These are phyloP conservation scores for Mirounga angustirostris DNA, from an alignment of 2,113 vertebrate species.

Conservation along the genomic window DNA sequence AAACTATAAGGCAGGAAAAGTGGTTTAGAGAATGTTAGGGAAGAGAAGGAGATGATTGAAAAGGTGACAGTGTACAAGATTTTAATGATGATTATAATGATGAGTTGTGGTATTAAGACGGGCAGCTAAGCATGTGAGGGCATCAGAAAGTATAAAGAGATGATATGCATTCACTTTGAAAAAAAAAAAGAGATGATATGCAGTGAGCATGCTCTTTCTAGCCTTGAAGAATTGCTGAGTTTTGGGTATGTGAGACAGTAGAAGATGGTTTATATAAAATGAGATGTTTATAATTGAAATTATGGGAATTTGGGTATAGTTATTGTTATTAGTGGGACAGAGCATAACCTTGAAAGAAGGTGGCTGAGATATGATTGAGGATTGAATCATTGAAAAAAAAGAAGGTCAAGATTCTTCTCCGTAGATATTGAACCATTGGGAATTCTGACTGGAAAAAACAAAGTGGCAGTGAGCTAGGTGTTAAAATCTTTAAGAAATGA, in stretches of 20 bases:
- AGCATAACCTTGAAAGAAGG: not conserved
- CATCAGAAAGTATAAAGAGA: not conserved
- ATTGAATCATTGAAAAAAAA: not conserved
- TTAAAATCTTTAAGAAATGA: constrained; percentile 2
- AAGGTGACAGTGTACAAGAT: not conserved
- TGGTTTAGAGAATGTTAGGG: not conserved
- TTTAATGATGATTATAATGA: not conserved
- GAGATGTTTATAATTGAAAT: not conserved
- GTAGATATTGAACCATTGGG: not conserved
- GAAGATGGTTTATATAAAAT: not conserved
- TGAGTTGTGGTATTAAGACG: not conserved
- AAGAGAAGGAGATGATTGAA: not conserved
- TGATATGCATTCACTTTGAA: not conserved
- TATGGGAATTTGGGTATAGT: not conserved
- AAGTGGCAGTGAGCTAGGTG: not conserved
- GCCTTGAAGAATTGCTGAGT: not conserved
- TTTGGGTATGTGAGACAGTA: not conserved
- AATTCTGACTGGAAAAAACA: not conserved
- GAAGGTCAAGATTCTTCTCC: not conserved
- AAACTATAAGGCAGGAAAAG: not conserved
- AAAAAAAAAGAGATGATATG: not conserved
- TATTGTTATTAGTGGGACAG: not conserved
- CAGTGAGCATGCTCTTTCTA: not conserved
- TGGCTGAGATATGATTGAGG: not conserved
- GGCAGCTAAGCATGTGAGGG: not conserved